Percentiles rank a stretch among this genome's conserved stretches.
phyloP scores from a whole-genome alignment of 1,140 invertebrate species.

The Protaetia brevitarsis region DNA sequence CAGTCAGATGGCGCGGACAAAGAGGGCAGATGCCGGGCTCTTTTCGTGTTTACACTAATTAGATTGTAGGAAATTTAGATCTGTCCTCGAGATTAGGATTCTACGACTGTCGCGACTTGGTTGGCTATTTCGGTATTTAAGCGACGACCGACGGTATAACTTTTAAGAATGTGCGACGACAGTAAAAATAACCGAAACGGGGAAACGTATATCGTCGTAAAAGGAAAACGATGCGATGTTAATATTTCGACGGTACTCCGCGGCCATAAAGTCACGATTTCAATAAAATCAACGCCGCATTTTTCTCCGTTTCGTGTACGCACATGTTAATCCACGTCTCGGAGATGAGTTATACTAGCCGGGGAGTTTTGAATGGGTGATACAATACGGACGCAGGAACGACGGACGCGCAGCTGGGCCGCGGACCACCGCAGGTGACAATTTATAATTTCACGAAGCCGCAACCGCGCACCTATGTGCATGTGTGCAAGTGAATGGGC shows the following conservation, averaged over 20 bases:
- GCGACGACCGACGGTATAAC: too few relatives aligned
- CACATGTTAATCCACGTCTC: slow-evolving; percentile 34
- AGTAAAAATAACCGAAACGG: too few relatives aligned
- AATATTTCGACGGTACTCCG: too few relatives aligned
- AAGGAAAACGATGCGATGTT: too few relatives aligned
- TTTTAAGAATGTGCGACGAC: too few relatives aligned
- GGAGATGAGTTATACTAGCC: slow-evolving; percentile 38
- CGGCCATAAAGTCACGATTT: slow-evolving; percentile 18
- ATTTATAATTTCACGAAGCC: slow-evolving; percentile 46
- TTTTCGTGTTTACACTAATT: slow-evolving; percentile 14
- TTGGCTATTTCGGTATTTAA: too few relatives aligned
- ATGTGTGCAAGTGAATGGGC: neutral
- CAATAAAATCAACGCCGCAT: slow-evolving; percentile 30
- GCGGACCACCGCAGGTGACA: slow-evolving; percentile 45
- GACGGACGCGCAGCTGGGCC: slow-evolving; percentile 37
- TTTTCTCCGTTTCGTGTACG: slow-evolving; percentile 33
- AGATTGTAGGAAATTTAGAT: slow-evolving; percentile 15
- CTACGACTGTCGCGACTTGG: neutral
- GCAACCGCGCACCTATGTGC: slow-evolving; percentile 39
- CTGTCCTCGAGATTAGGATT: slow-evolving; percentile 1
- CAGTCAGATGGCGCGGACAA: neutral
- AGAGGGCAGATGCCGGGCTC: neutral
- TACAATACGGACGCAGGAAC: slow-evolving; percentile 19
- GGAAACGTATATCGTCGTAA: too few relatives aligned
- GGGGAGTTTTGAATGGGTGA: slow-evolving; percentile 20